Percentiles rank a stretch among this genome's conserved stretches.
These are phyloP conservation scores for Fratercula arctica DNA, from an alignment of 2,797 vertebrate genomes.

Conservation along the genomic window DNA sequence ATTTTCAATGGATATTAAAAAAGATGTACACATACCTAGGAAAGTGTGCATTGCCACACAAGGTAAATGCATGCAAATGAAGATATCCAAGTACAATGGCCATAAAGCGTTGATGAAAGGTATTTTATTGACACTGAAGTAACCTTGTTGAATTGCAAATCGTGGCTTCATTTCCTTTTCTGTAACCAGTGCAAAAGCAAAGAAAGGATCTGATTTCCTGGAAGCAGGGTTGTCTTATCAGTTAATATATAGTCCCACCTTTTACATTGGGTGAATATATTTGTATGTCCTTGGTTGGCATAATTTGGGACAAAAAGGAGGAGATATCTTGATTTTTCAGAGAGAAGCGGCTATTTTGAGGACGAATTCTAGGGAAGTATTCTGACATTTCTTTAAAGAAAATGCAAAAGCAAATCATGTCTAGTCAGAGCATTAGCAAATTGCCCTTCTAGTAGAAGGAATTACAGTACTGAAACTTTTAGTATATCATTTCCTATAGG, in stretches of 20 bases:
- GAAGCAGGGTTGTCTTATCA: constrained; percentile 65
- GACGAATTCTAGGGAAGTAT: not conserved
- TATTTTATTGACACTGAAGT: constrained; percentile 55
- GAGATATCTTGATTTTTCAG: constrained; percentile 29
- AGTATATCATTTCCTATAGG: not conserved
- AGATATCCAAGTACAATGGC: constrained; percentile 63
- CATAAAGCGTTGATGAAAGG: constrained; percentile 57
- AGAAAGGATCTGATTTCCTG: constrained; percentile 70
- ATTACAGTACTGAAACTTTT: not conserved
- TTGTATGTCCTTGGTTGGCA: not conserved
- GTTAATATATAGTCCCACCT: constrained; percentile 58
- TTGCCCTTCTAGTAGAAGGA: not conserved
- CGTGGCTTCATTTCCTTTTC: constrained; percentile 69
- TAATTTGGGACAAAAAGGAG: constrained; percentile 30
- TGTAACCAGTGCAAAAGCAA: constrained; percentile 56
- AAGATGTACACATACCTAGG: not conserved
- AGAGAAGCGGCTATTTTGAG: not conserved
- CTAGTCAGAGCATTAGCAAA: not conserved
- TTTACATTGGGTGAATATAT: constrained; percentile 8
- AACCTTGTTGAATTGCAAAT: constrained; percentile 71
- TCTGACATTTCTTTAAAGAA: constrained; percentile 5
- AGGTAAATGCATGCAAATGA: constrained; percentile 63
- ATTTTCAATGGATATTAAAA: constrained; percentile 50
- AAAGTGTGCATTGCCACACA: not conserved
- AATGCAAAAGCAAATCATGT: not conserved